These are phyloP conservation scores for Nesidiocoris tenuis DNA, from an alignment of 2,888 invertebrate species.

Conservation along the genomic window DNA sequence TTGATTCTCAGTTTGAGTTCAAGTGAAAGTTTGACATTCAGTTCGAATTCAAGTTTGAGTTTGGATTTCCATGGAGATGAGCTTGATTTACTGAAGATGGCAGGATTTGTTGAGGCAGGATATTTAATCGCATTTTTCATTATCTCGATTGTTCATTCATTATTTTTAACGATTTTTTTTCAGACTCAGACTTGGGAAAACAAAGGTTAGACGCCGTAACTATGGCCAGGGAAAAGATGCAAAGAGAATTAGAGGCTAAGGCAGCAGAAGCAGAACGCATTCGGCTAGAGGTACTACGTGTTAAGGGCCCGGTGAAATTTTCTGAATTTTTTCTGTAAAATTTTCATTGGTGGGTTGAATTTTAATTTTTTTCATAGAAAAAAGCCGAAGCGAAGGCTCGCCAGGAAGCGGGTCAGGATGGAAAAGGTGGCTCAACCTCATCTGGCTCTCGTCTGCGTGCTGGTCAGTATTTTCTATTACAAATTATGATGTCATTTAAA, in stretches of 20 bases:
- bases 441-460: neutral
- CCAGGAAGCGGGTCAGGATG: no score
- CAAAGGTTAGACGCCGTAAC: conserved; percentile 10
- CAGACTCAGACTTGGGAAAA: conserved; percentile 28
- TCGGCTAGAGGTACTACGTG: conserved; percentile 20
- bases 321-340: neutral
- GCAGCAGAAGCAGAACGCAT: conserved; percentile 27
- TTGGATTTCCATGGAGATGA: no score
- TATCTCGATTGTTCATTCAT: no score
- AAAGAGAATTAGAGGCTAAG: conserved; percentile 7
- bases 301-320: neutral
- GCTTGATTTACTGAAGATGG: no score
- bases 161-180: no score
- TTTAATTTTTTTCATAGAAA: neutral
- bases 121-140: no score
- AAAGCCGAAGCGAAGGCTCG: neutral
- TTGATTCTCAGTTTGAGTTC: no score
- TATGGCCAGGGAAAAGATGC: conserved; percentile 22
- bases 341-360: neutral
- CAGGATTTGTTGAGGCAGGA: no score
- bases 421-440: no score
- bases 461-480: neutral
- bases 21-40: no score
- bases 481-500: no score
- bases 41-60: no score